phyloP scores from a whole-genome alignment of 2,888 invertebrate genomes.

The Drosophila nr. perissopoda region DNA sequence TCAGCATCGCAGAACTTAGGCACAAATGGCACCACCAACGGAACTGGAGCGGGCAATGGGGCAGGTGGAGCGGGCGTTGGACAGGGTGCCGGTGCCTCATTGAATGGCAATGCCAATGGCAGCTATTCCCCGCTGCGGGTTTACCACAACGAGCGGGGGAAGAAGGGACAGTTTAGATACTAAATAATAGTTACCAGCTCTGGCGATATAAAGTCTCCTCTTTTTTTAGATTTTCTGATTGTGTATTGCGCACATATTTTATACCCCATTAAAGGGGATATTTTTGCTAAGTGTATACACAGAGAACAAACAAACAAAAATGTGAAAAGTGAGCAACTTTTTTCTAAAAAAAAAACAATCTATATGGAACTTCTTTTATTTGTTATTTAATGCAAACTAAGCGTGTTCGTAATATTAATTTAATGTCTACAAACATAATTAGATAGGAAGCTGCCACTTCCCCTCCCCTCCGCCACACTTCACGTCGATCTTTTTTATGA shows the following conservation, averaged over 20 bases:
- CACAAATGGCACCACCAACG: conserved; percentile 38
- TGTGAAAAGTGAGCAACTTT: conserved; percentile 29
- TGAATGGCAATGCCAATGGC: conserved; percentile 86
- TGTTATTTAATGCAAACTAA: conserved; percentile 78
- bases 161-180: conserved; percentile 93
- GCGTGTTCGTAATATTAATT: conserved; percentile 76
- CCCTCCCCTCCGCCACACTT: conserved; percentile 19
- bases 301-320: conserved; percentile 25
- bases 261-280: conserved; percentile 42
- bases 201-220: conserved; percentile 2
- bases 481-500: conserved; percentile 35
- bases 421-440: conserved; percentile 52
- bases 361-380: conserved; percentile 66
- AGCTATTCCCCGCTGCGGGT: conserved; percentile 92
- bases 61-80: conserved; percentile 64
- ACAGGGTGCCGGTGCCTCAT: conserved; percentile 72
- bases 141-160: conserved; percentile 92
- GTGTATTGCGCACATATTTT: conserved; percentile 29
- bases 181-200: conserved; percentile 83
- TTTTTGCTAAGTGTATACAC: conserved; percentile 76
- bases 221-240: conserved; percentile 27
- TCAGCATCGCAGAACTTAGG: conserved; percentile 86
- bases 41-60: conserved; percentile 82
- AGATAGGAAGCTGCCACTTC: conserved; percentile 45
- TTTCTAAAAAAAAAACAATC: conserved; percentile 13